phyloP scores from a whole-genome alignment of 2,888 invertebrate genomes.

The Luffia ferchaultella region DNA sequence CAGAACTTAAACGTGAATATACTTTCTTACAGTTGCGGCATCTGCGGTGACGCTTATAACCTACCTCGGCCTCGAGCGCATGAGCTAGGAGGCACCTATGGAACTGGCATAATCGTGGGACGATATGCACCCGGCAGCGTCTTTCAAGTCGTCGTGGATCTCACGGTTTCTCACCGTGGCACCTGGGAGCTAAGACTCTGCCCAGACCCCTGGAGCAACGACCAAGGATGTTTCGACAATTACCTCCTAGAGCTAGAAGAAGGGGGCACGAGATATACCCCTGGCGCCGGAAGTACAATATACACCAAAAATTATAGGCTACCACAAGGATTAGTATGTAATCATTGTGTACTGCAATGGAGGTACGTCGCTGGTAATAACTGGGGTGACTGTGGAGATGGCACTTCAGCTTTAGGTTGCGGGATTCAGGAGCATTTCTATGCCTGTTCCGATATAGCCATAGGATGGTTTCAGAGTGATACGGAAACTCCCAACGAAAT shows the following conservation, averaged over 20 bases:
- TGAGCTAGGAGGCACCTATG: constrained; percentile 83
- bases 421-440: constrained; percentile 87
- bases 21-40: constrained; percentile 70
- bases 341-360: constrained; percentile 88
- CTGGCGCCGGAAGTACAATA: constrained; percentile 71
- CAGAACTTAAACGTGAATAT: too few relatives aligned
- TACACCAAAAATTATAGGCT: constrained; percentile 73
- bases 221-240: constrained; percentile 78
- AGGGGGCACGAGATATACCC: constrained; percentile 71
- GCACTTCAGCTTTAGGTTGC: constrained; percentile 79
- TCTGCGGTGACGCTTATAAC: constrained; percentile 86
- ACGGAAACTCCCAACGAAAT: constrained; percentile 22
- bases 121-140: constrained; percentile 71
- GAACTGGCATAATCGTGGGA: constrained; percentile 76
- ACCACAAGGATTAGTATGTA: constrained; percentile 70
- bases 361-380: constrained; percentile 85
- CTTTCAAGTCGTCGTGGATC: constrained; percentile 74
- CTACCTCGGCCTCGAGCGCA: constrained; percentile 72
- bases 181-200: constrained; percentile 86
- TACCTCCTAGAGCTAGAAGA: constrained; percentile 66
- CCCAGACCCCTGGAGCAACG: constrained; percentile 71
- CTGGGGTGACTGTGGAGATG: constrained; percentile 77
- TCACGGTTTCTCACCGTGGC: constrained; percentile 85
- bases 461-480: constrained; percentile 61
- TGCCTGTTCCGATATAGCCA: constrained; percentile 80